Base-by-base conservation (phyloP, 2,888 invertebrate genomes). In the Eustalomyia histrio region DNA sequence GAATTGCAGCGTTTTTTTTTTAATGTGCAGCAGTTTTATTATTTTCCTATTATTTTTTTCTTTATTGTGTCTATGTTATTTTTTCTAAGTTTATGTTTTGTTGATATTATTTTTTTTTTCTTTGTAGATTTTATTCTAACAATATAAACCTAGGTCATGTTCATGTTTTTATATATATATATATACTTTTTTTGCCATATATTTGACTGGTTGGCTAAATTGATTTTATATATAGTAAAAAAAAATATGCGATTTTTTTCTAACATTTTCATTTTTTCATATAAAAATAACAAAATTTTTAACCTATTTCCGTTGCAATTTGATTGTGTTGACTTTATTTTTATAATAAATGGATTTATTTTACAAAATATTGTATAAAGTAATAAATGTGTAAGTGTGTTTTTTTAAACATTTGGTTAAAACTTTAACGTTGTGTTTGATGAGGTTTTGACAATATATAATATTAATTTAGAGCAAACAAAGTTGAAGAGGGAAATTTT, bases 141-240 rank as follows among this genome's bases (percentile, higher is more conserved):
- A 74, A 76, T 73, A 50, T 76, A 69, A 76, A 69, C 87, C 82
- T 87, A 88, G 87, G 87, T 87, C 88, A 86, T 83, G 88, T 85
- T 84, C 78, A 72, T 71, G 65, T 75, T 84, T 79, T 75, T 24
- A 18, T 39, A 57, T 18, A 16, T 79, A 43, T 24, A 18, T 39
- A 57, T 18, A 16, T 79, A 43, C 65, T 76, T 74, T 71, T 71
- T 55, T 24, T 74, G n/a, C 52, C n/a, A 55, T 39, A 24, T 47
- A 7, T 68, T 68, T 50, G 55, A 24, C 63, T 67, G 58, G 24
- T 72, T 74, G 61, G 61, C 39, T 18, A 55, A 75, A 79, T 79
- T 82, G 79, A 82, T 82, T 81, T 69, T 35, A 64, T 80, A 52
- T 52, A n/a, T n/a, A n/a, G n/a, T n/a, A 63, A n/a, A 39, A 64